Conservation (phyloP, 2,113 vertebrate species). For the Microcebus tavaratra region DNA sequence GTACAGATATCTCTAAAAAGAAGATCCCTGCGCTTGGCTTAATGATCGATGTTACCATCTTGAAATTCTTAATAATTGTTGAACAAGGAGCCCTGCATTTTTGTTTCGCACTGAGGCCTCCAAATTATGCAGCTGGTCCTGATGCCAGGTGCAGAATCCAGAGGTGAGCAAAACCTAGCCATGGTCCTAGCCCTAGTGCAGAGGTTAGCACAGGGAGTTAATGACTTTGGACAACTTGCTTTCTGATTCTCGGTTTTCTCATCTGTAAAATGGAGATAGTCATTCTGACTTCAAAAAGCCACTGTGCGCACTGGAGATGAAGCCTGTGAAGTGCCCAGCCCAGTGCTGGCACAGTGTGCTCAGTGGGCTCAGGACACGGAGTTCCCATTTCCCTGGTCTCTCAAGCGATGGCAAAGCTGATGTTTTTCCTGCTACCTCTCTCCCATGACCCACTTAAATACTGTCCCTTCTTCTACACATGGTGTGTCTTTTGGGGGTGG, state of each 20-base stretch:
- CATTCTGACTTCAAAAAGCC: not conserved
- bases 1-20: not conserved
- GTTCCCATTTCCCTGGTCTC: not conserved
- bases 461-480: not conserved
- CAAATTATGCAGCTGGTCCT: not conserved
- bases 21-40: not conserved
- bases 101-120: not conserved
- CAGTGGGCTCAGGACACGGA: rapidly evolving
- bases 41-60: not conserved
- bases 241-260: not conserved
- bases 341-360: not conserved
- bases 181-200: not conserved
- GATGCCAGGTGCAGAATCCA: not conserved
- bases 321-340: not conserved
- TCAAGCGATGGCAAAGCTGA: not conserved
- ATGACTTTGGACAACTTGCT: not conserved
- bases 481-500: not conserved
- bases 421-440: not conserved
- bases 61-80: not conserved
- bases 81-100: not conserved
- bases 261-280: not conserved
- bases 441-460: too few species aligned
- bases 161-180: not conserved
- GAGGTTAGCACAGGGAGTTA: not conserved
- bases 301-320: not conserved